phyloP scores from a whole-genome alignment of 1,140 invertebrate genomes.

The Drosophila kepulauana region DNA sequence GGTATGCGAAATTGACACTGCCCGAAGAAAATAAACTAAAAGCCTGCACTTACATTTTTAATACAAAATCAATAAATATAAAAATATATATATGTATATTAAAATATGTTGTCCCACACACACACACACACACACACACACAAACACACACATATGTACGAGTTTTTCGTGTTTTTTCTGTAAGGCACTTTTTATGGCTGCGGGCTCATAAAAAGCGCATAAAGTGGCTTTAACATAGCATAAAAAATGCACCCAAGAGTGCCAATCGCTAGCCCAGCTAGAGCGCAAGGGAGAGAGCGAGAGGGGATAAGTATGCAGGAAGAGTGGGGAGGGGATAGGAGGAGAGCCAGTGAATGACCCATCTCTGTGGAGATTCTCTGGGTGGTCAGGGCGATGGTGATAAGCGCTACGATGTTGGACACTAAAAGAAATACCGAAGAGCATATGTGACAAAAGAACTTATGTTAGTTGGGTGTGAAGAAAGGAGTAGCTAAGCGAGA shows the following conservation, averaged over 20 bases:
- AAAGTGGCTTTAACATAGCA: constrained; percentile 79
- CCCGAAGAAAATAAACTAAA: constrained; percentile 64
- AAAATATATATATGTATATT: constrained; percentile 54
- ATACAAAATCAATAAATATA: constrained; percentile 82
- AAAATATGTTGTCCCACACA: constrained; percentile 44
- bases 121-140: constrained; percentile 7
- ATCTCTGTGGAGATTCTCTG: constrained; percentile 14
- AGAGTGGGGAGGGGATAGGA: not conserved
- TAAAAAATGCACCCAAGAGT: constrained; percentile 79
- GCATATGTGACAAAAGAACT: constrained; percentile 32
- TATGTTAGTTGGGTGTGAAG: constrained; percentile 4
- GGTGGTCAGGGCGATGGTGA: constrained; percentile 17
- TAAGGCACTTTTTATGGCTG: constrained; percentile 73
- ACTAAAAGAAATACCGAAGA: constrained; percentile 14
- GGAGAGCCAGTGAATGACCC: constrained; percentile 16
- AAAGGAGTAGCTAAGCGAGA: not conserved
- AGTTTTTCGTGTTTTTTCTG: constrained; percentile 41
- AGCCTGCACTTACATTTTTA: constrained; percentile 79
- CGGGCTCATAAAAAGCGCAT: constrained; percentile 80
- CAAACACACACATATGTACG: constrained; percentile 10
- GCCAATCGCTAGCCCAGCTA: constrained; percentile 41
- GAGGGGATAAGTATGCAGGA: not conserved
- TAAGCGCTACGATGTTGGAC: constrained; percentile 18
- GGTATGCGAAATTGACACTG: constrained; percentile 41
- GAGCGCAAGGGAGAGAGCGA: not conserved